Evolutionary conservation across 2,113 vertebrate species (phyloP), one percentile per base, ranked within the genome.

Genomic region (Ammodytes dubius): DNA sequence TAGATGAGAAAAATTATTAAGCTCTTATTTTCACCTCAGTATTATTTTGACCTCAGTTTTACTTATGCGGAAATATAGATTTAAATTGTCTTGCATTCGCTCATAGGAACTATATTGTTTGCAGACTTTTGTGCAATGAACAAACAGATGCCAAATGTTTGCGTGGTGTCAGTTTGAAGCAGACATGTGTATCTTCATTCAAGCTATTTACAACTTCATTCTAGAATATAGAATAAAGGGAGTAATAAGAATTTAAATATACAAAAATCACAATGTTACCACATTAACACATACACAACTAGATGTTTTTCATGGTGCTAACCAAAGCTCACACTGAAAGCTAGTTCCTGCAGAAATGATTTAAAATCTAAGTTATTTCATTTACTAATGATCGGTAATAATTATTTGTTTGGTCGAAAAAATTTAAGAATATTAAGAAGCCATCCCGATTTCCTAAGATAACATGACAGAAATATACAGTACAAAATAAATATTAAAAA

Each of bases 71-170:
- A 3, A 49, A 42, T 9, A 56, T 50, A 27, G 27, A 27, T 49
- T 60, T 42, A 49, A 40, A 46, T 46, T 39, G 43, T 49, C 45
- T 27, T 53, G 40, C n/a, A n/a, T n/a, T n/a, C n/a, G n/a, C n/a
- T n/a, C n/a, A n/a, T n/a, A n/a, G 76, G 45, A 7, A 12, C 58
- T 47, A 56, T n/a, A 4, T 49, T 17, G 56, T 74, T 57, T 64
- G 64, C 57, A 19, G 35, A 65, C 6, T 40, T 40, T 40, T 69
- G 61, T 54, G 57, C 64, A 56, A 45, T 46, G 54, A 39, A 60
- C 27, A 53, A 74, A 60, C 70, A 12, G 70, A 74, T 61, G 63
- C 71, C 70, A 71, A 58, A 71, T 27, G 57, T 52, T 47, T 66
- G 67, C 70, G 67, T 27, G 54, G 76, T 70, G 67, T 79, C 58